Evolutionary conservation across 2,797 vertebrate species (phyloP), one percentile per base, ranked within the genome.

Genomic region (Lagodon rhomboides): DNA sequence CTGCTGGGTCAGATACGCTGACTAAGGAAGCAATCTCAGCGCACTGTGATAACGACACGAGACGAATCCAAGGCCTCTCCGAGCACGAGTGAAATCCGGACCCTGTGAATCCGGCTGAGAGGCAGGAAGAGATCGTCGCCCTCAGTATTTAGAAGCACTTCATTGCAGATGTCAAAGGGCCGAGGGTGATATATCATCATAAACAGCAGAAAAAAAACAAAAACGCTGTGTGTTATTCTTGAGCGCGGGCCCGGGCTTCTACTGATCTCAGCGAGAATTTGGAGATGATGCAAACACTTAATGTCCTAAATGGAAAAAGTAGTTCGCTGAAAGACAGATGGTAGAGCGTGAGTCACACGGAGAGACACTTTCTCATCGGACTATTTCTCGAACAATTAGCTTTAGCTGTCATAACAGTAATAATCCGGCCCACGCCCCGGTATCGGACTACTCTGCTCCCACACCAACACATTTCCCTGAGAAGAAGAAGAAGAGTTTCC

Each of bases 1-100:
- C 91, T 87, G 84, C 91, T 77, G 84, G 66, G 80, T 89, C 76
- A 62, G 77, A 90, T 75, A 64, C 82, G 87, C 86, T 80, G 92
- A 93, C 89, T 89, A 49, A 83, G 88, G 75, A 64, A 83, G 83
- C 44, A 16, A 80, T 78, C 68, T 73, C 82, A 68, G 51, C 81
- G 46, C 74, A 50, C 90, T 79, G 81, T 49, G 90, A 88, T 87
- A 86, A 89, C 68, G 63, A 80, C 65, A 74, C 49, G 70, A 91
- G 81, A 76, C 66, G 69, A 38, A 84, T 85, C 72, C 87, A 17
- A 88, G 73, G 89, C 84, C 70, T 82, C 79, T 83, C 47, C 38
- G 10, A 73, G 80, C 87, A 77, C 80, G 82, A 74, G 71, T 89
- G 83, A 91, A 86, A 83, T 13, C 41, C 66, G 75, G 80, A 69